These are phyloP conservation scores for Danionella dracula DNA, from an alignment of 2,797 vertebrate genomes.

Conservation along the genomic window DNA sequence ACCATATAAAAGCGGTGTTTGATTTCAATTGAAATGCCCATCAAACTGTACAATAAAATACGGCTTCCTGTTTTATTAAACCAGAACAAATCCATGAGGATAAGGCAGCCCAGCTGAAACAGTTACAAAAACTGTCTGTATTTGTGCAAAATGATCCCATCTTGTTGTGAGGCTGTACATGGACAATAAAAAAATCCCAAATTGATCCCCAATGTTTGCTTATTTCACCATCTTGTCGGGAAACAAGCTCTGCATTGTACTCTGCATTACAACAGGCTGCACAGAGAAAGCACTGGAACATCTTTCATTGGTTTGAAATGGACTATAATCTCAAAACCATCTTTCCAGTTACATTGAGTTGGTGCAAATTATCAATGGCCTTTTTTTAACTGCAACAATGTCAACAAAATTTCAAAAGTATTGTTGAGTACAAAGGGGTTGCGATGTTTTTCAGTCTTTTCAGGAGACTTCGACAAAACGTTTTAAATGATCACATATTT, in stretches of 20 bases:
- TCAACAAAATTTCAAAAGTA: too few species aligned
- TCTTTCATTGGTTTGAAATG: background rate
- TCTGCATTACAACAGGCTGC: conserved; percentile 13
- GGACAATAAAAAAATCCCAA: conserved; percentile 5
- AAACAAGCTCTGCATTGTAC: conserved; percentile 26
- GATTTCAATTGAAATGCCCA: background rate
- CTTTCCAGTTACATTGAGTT: too few species aligned
- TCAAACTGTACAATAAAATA: background rate
- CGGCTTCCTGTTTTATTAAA: background rate
- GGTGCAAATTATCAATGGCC: too few species aligned
- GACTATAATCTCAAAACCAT: too few species aligned
- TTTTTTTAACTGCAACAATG: too few species aligned
- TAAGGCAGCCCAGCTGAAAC: background rate
- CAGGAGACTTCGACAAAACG: too few species aligned
- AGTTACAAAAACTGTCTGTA: conserved; percentile 17
- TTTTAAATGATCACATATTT: conserved; percentile 19
- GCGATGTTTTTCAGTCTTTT: too few species aligned
- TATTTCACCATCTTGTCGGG: background rate
- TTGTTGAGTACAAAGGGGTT: too few species aligned
- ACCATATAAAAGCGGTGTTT: background rate
- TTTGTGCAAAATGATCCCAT: conserved; percentile 13
- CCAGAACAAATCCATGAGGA: conserved; percentile 18
- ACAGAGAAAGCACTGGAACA: background rate
- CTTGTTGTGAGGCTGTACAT: background rate
- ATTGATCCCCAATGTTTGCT: background rate